Evolutionary conservation across 2,888 invertebrate genomes (phyloP), one percentile per base, ranked within the genome.

Genomic region (Synergus laeviventris): DNA sequence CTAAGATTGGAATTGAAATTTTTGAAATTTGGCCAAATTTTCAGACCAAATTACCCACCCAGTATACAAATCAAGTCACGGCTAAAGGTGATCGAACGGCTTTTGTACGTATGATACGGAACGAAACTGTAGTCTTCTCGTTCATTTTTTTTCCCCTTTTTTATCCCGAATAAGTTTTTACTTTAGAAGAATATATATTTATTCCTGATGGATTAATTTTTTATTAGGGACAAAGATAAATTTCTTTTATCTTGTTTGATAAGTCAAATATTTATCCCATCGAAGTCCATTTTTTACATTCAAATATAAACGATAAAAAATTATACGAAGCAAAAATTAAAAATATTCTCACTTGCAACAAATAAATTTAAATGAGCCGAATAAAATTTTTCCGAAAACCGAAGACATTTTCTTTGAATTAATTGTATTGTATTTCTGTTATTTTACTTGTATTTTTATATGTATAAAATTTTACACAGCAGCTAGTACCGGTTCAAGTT

Each of bases 61-160:
- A 24, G 59, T 59, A 59, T 59, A 59, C 21, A 59, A 24, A 59
- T 21, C 59, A 24, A 59, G 21, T 59, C 59, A 59, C 24, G 21
- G 59, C 21, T 59, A 59, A 59, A 59, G 59, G 59, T 14, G 59
- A 59, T 59, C 59, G 14, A 59, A 59, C 59, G 24, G 59, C 24
- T 59, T 59, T 59, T 59, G 59, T 24, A 24, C 24, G 59, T 59
- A 24, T 14, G 59, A 59, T 59, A 24, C 14, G 59, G 24, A 56
- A 56, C 56, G 12, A 56, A 18, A 56, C 12, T 21, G 56, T 56
- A 56, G 56, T 24, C 59, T 59, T 59, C 59, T 24, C 24, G 31
- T 31, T 24, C 14, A 21, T 59, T 49, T 11, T 54, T 18, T 54
- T 54, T 18, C 18, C 18, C 18, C 4, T 54, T 18, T 9, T 18